Evolutionary conservation across 2,113 vertebrate species (phyloP).

Genomic region (Eira barbara): DNA sequence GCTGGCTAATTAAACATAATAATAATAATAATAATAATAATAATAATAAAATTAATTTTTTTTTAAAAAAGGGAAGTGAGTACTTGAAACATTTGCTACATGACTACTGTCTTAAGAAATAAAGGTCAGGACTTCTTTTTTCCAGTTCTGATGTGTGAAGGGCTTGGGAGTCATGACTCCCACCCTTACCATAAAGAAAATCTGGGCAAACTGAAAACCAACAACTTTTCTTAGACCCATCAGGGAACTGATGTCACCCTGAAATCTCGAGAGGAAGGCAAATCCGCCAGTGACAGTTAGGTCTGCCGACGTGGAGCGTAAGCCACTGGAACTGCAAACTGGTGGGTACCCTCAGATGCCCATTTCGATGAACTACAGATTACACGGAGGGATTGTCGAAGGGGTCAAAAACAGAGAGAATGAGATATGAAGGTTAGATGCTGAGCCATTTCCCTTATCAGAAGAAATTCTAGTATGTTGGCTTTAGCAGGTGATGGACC

Average conservation of each 20-base stretch:
- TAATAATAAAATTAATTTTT: no score
- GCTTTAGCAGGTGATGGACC: neutral
- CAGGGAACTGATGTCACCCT: neutral
- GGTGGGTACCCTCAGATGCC: no score
- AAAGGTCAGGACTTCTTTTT: neutral
- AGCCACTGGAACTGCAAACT: neutral
- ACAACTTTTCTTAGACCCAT: neutral
- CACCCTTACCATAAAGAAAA: neutral
- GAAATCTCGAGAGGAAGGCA: neutral
- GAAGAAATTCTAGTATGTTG: neutral
- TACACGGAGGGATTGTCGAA: neutral
- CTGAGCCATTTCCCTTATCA: neutral
- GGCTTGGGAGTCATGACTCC: neutral
- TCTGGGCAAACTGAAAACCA: neutral
- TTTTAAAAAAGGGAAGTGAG: neutral
- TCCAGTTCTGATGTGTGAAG: neutral
- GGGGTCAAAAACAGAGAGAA: neutral
- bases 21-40: no score
- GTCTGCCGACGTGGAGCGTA: neutral
- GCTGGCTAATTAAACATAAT: no score
- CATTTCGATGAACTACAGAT: neutral
- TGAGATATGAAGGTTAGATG: neutral
- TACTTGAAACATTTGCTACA: neutral
- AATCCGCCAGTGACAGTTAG: rapidly evolving
- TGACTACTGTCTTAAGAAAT: neutral